Evolutionary conservation across 2,113 vertebrate genomes (phyloP), one percentile per base, ranked within the genome.

Genomic region (Odontesthes bonariensis): DNA sequence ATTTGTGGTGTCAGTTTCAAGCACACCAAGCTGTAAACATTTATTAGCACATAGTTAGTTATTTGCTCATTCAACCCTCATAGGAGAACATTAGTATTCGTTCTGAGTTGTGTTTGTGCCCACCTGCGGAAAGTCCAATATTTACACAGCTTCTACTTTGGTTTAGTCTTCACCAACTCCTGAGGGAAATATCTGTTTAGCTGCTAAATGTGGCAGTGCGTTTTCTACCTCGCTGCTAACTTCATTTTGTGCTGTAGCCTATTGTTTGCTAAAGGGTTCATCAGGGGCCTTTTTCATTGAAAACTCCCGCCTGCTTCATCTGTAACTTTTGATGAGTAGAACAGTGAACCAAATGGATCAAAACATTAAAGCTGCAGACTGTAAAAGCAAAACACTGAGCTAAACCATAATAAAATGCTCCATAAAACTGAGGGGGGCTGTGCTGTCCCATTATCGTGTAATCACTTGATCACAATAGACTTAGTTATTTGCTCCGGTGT

Each of bases 141-240:
- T 54, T 55, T 33, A 8, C 56, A n/a, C 17, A 11, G 13, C 33
- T 59, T 44, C 59, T 56, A 40, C 32, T 38, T 62, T 13, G 40
- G 35, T 53, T 76, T 54, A 61, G 47, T 40, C 22, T 40, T 38
- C 32, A 57, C 52, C 33, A 57, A 14, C 58, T 63, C 46, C 46
- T 40, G 9, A 22, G 56, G 68, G 69, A 60, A 71, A 52, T 60
- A 40, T 38, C 27, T 52, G 20, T 70, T 72, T 47, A 51, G 53
- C 52, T 57, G 71, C 31, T 56, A 65, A 49, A 35, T 38, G 40
- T 6, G 3, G 27, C 20, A 9, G 32, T 66, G 6, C 52, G 20
- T 40, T 65, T 27, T 55, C 38, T 14, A 33, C 12, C 27, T 59
- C 23, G 46, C 19, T 11, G 20, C 61, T 58, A 32, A 59, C 23